Conservation (phyloP, 2,113 vertebrate species). For the Cynoglossus semilaevis region DNA sequence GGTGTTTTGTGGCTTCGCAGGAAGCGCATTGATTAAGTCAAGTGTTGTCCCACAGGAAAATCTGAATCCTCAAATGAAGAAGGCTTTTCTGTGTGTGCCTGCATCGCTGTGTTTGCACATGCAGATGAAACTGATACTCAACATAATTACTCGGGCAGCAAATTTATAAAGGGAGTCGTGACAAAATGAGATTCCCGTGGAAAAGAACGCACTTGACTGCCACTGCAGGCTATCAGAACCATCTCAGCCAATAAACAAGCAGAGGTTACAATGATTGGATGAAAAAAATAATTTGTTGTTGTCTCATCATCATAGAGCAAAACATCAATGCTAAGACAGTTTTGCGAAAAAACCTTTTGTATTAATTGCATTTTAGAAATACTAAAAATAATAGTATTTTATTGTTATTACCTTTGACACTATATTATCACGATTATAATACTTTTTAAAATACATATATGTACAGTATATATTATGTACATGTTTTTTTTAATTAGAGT, state of each 20-base stretch:
- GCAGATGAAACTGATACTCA: slow-evolving; percentile 12
- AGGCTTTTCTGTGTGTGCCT: neutral
- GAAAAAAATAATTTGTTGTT: neutral
- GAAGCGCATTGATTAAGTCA: slow-evolving; percentile 15
- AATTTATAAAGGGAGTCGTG: neutral
- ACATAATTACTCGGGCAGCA: neutral
- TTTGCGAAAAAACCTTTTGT: too few species aligned
- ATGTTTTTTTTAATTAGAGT: too few species aligned
- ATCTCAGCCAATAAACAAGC: neutral
- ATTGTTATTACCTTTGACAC: too few species aligned
- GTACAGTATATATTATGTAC: too few species aligned
- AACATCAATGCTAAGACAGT: neutral
- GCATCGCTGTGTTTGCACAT: slow-evolving; percentile 9
- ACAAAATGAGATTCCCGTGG: slow-evolving; percentile 3
- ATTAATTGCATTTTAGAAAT: too few species aligned
- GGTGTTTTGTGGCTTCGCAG: neutral
- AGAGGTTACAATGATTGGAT: neutral
- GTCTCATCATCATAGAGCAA: neutral
- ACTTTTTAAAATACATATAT: too few species aligned
- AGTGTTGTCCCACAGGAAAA: slow-evolving; percentile 20
- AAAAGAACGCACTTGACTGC: neutral
- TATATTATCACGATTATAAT: too few species aligned
- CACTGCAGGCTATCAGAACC: slow-evolving; percentile 9
- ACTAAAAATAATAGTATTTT: too few species aligned
- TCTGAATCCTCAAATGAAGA: slow-evolving; percentile 6